A percentile compares a stretch with the other conserved stretches of the same genome.
phyloP scores from a whole-genome alignment of 2,797 vertebrate genomes.

The Sebastes vulpes region DNA sequence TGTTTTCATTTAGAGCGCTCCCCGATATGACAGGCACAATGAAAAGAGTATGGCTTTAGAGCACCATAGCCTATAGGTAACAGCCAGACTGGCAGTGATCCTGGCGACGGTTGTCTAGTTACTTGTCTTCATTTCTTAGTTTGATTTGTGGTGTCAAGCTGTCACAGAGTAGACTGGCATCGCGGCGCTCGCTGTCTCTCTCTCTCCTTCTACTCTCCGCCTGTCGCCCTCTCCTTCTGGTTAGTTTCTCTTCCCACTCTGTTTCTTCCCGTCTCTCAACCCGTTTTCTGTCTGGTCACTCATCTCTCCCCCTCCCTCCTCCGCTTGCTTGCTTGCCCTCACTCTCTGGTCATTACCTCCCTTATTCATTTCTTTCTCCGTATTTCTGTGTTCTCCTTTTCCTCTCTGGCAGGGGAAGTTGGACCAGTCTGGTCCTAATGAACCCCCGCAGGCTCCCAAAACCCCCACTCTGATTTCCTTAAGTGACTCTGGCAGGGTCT shows the following conservation, averaged over 20 bases:
- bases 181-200: slow-evolving; percentile 45
- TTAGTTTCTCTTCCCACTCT: slow-evolving; percentile 51
- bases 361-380: slow-evolving; percentile 42
- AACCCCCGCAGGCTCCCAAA: slow-evolving; percentile 81
- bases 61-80: slow-evolving; percentile 73
- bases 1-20: slow-evolving; percentile 77
- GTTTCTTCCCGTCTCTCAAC: slow-evolving; percentile 31
- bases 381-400: slow-evolving; percentile 61
- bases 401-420: slow-evolving; percentile 75
- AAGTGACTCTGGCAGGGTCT: slow-evolving; percentile 82
- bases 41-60: slow-evolving; percentile 68
- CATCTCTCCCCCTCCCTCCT: neutral
- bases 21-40: slow-evolving; percentile 70
- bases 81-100: slow-evolving; percentile 75
- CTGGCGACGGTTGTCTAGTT: slow-evolving; percentile 70
- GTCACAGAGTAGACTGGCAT: slow-evolving; percentile 75
- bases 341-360: slow-evolving; percentile 52
- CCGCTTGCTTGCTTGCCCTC: slow-evolving; percentile 17
- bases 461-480: slow-evolving; percentile 81
- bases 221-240: slow-evolving; percentile 23
- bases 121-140: slow-evolving; percentile 78
- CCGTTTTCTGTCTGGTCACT: slow-evolving; percentile 47
- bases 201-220: slow-evolving; percentile 27
- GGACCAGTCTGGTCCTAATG: slow-evolving; percentile 82
- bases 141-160: slow-evolving; percentile 83